Evolutionary conservation across 1,140 invertebrate genomes (phyloP).

Genomic region (Druon quercuslanigerum): DNA sequence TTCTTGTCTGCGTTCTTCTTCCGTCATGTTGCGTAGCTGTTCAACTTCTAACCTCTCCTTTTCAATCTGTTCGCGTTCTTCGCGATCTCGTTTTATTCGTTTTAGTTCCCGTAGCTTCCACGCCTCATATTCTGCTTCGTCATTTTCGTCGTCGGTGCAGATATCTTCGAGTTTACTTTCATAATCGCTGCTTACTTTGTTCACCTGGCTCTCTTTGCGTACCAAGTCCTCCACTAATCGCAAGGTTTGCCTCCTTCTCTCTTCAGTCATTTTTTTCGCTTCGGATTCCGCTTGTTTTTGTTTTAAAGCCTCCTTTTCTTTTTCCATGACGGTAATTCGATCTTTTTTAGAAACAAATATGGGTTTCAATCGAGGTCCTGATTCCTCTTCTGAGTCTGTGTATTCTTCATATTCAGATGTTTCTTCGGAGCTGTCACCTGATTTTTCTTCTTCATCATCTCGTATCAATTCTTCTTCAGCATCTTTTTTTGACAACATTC

Average conservation of each 20-base stretch:
- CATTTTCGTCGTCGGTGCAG: conserved; percentile 98
- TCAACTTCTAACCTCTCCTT: conserved; percentile 95
- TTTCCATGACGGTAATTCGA: conserved; percentile 95
- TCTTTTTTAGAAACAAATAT: conserved; percentile 97
- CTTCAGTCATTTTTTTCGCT: conserved; percentile 80
- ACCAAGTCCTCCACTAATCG: conserved; percentile 93
- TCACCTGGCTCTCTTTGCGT: conserved; percentile 80
- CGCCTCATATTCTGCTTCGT: conserved; percentile 97
- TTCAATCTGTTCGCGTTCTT: conserved; percentile 93
- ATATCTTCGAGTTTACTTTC: conserved; percentile 89
- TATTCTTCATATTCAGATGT: conserved; percentile 91
- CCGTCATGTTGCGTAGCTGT: conserved; percentile 93
- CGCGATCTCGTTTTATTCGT: conserved; percentile 95
- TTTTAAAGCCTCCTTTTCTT: conserved; percentile 90
- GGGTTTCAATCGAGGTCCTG: conserved; percentile 93
- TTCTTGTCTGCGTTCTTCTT: conserved; percentile 95
- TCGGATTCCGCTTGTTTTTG: conserved; percentile 85
- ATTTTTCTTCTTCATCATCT: conserved; percentile 86
- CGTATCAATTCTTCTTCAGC: conserved; percentile 78
- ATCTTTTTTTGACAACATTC: conserved; percentile 82
- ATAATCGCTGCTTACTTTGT: conserved; percentile 74
- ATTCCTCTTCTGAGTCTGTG: conserved; percentile 92
- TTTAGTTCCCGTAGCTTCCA: conserved; percentile 99
- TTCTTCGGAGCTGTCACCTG: conserved; percentile 86
- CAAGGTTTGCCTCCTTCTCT: conserved; percentile 85